phyloP scores from a whole-genome alignment of 2,113 vertebrate species.

The Columba janthina region DNA sequence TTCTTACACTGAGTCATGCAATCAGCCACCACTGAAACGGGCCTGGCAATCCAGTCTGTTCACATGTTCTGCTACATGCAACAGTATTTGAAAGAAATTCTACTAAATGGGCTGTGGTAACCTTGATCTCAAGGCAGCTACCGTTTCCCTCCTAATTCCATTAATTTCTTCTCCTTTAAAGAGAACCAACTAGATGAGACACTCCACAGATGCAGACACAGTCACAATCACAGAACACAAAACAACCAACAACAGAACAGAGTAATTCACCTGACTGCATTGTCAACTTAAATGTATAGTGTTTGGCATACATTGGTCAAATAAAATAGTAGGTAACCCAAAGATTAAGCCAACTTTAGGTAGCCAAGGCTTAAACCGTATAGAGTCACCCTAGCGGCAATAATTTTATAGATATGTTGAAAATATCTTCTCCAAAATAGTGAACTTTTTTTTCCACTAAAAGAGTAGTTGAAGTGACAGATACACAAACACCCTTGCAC shows the following conservation, averaged over 20 bases:
- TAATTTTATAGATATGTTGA: neutral
- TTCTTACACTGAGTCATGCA: neutral
- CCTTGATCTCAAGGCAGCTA: neutral
- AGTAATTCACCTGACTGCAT: neutral
- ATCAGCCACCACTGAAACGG: neutral
- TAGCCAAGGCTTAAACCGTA: neutral
- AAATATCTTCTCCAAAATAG: neutral
- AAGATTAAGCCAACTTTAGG: neutral
- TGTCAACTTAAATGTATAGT: neutral
- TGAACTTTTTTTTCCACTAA: neutral
- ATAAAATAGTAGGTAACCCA: neutral
- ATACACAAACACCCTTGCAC: fast-evolving
- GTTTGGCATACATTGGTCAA: neutral
- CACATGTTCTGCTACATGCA: neutral
- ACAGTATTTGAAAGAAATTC: neutral
- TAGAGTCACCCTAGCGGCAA: neutral
- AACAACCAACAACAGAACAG: fast-evolving
- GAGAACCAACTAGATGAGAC: neutral
- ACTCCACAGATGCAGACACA: neutral
- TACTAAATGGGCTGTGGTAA: neutral
- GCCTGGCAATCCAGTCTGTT: neutral
- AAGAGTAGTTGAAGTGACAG: neutral
- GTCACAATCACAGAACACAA: fast-evolving
- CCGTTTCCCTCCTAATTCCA: neutral
- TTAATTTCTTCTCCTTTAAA: neutral